Evolutionary conservation across 2,888 invertebrate genomes (phyloP).

Genomic region (Drosophila lacicola): DNA sequence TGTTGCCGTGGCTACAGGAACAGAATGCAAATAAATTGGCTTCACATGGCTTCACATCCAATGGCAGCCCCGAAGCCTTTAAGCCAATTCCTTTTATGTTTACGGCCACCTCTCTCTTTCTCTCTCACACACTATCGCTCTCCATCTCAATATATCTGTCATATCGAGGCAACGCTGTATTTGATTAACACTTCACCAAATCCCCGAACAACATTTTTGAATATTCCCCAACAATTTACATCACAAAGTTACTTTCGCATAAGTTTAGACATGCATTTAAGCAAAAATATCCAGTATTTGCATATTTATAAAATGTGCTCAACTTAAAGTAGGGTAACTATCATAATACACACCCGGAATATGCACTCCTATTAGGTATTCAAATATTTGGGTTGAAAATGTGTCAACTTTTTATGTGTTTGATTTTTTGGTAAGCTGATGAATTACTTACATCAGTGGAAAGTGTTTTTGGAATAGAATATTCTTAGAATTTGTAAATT

Average conservation of each 20-base stretch:
- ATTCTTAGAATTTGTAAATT: no score
- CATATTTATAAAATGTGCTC: constrained; percentile 38
- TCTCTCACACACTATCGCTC: background rate
- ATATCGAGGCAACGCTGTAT: constrained; percentile 18
- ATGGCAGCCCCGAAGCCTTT: constrained; percentile 59
- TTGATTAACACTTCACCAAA: constrained; percentile 62
- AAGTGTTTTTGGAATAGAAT: no score
- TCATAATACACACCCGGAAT: background rate
- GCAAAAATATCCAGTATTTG: constrained; percentile 44
- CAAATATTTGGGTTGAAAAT: background rate
- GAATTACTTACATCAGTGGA: no score
- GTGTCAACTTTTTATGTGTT: background rate
- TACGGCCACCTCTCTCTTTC: constrained; percentile 13
- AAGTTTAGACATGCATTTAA: constrained; percentile 45
- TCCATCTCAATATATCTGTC: constrained; percentile 3
- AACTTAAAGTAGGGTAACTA: constrained; percentile 38
- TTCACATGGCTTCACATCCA: constrained; percentile 57
- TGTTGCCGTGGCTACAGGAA: constrained; percentile 50
- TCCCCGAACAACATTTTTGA: constrained; percentile 26
- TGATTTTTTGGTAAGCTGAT: background rate
- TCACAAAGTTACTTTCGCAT: constrained; percentile 57
- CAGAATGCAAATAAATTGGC: constrained; percentile 65
- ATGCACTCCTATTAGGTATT: background rate
- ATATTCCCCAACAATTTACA: constrained; percentile 60
- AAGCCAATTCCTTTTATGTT: constrained; percentile 65